Conservation (phyloP, 2,888 invertebrate genomes). For the Troides helena region DNA sequence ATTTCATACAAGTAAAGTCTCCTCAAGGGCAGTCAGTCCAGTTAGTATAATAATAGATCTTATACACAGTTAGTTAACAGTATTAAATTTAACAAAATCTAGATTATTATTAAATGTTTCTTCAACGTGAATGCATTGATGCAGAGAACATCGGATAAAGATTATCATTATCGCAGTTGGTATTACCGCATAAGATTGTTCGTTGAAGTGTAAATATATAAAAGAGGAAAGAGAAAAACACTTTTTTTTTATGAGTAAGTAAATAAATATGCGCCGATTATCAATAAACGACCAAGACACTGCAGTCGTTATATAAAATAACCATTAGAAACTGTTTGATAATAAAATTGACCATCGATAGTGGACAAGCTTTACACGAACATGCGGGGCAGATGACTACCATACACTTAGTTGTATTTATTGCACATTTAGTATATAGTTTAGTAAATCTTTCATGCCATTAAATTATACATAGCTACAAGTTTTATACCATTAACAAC, state of each 20-base stretch:
- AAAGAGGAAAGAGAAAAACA: too few relatives aligned
- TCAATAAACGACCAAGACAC: slow-evolving; percentile 34
- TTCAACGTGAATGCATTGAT: too few relatives aligned
- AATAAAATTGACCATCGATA: slow-evolving; percentile 40
- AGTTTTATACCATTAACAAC: neutral
- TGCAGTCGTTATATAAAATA: slow-evolving; percentile 26
- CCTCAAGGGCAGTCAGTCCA: too few relatives aligned
- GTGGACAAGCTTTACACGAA: slow-evolving; percentile 32
- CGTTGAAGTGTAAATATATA: too few relatives aligned
- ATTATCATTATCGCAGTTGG: too few relatives aligned
- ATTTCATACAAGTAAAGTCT: too few relatives aligned
- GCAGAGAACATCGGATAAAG: too few relatives aligned
- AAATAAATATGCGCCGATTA: neutral
- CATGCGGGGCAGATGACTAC: slow-evolving; percentile 44
- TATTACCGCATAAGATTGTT: too few relatives aligned
- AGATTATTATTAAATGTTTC: too few relatives aligned
- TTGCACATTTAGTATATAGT: slow-evolving; percentile 25
- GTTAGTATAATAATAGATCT: too few relatives aligned
- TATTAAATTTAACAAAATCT: too few relatives aligned
- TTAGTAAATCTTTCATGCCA: neutral
- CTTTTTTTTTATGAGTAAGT: neutral
- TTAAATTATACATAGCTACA: neutral
- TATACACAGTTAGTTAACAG: too few relatives aligned
- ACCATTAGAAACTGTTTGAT: slow-evolving; percentile 37
- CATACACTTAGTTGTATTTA: slow-evolving; percentile 35